Conservation (phyloP, 2,113 vertebrate genomes). For the Ariopsis seemanni region DNA sequence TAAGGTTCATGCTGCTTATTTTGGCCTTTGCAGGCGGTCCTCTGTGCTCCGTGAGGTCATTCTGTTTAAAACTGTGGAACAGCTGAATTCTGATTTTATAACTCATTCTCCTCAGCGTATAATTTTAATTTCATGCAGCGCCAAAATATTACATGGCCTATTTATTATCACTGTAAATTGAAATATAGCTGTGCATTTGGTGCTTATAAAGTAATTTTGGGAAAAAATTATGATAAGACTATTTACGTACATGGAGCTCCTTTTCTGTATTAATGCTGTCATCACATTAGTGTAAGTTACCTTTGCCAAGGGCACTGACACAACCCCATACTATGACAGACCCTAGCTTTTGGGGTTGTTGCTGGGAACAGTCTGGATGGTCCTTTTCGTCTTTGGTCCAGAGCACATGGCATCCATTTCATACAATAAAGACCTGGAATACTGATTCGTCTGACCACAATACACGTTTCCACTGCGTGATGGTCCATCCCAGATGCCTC, state of each 20-base stretch:
- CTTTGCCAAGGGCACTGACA: too few species aligned
- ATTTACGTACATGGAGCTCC: background rate
- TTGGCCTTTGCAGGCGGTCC: constrained; percentile 61
- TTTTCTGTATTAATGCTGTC: too few species aligned
- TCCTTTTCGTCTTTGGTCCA: too few species aligned
- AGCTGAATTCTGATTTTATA: constrained; percentile 31
- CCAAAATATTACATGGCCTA: constrained; percentile 43
- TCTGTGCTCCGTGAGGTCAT: constrained; percentile 63
- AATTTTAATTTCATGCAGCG: constrained; percentile 21
- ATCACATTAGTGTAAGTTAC: too few species aligned
- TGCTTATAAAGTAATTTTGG: background rate
- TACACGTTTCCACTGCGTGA: too few species aligned
- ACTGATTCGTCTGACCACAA: too few species aligned
- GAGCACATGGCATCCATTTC: too few species aligned
- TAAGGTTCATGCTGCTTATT: constrained; percentile 61
- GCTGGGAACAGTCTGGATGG: too few species aligned
- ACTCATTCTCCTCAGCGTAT: constrained; percentile 43
- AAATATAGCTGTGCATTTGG: background rate
- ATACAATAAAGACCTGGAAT: too few species aligned
- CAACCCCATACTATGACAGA: too few species aligned
- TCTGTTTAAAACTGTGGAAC: constrained; percentile 56
- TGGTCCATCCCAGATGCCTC: too few species aligned
- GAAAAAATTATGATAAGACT: background rate
- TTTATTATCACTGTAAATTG: constrained; percentile 46
- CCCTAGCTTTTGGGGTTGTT: too few species aligned